Evolutionary conservation across 2,113 vertebrate species (phyloP).

Genomic region (Phylloscopus trochilus): DNA sequence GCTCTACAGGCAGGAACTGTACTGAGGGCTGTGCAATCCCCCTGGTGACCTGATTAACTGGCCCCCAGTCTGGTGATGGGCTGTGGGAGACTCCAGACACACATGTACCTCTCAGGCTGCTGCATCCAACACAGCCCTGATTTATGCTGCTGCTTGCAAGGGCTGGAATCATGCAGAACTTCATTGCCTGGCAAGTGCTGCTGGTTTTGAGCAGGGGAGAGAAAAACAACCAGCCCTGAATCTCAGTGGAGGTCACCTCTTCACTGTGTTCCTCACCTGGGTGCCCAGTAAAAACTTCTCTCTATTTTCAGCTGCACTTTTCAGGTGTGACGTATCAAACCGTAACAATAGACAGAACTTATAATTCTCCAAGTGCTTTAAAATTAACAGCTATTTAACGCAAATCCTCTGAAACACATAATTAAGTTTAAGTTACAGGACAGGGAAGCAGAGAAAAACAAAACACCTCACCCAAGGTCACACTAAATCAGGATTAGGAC

Average conservation of each 20-base stretch:
- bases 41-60: not conserved
- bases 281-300: not conserved
- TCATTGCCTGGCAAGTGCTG: not conserved
- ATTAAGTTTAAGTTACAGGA: not conserved
- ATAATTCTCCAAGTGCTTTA: not conserved
- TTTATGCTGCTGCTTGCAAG: not conserved
- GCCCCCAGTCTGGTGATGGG: not conserved
- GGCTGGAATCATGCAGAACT: not conserved
- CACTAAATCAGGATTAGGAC: not conserved
- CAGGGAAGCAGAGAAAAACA: not conserved
- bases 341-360: accelerated
- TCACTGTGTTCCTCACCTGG: not conserved
- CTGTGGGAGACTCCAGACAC: not conserved
- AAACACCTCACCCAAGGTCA: conserved; percentile 4
- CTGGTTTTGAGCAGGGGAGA: not conserved
- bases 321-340: not conserved
- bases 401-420: not conserved
- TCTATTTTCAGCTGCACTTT: not conserved
- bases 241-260: not conserved
- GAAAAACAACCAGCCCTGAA: not conserved
- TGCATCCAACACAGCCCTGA: not conserved
- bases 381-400: not conserved
- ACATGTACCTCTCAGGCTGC: not conserved
- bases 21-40: not conserved
- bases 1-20: not conserved